Evolutionary conservation across 2,797 vertebrate species (phyloP), one percentile per base, ranked within the genome.

Genomic region (Neosilurus mollespiculum): DNA sequence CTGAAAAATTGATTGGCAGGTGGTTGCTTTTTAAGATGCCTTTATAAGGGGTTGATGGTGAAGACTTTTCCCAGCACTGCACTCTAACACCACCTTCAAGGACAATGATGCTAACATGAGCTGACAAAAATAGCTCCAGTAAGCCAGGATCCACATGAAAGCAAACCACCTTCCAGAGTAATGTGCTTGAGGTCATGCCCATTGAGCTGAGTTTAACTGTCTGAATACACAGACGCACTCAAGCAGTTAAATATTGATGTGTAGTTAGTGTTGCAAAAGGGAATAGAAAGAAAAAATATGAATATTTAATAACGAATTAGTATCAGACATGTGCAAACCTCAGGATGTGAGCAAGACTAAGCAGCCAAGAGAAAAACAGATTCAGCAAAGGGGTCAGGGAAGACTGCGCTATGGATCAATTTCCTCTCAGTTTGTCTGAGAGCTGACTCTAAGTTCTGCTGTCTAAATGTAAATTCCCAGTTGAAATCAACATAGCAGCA

Each of bases 91-190:
- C 69, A 81, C 64, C 82, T 83, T 76, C 84, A 86, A 85, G 80
- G 79, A 86, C 86, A 83, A 49, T 14, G 67, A 84, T 78, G 79
- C 59, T 10, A 61, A 78, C 61, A 81, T 77, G 82, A 85, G 78
- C 58, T 81, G 84, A 87, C 73, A 54, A 78, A 87, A 85, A 88
- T 83, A 83, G 79, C 83, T 77, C n/a, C 24, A 78, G 81, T 85
- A 83, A 80, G 72, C 76, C 73, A 37, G 84, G 76, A 81, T 83
- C 61, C 83, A 51, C 66, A 30, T n/a, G 80, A 72, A 70, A 84
- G 80, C 65, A 71, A 59, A 54, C 59, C 65, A 53, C 81, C 53
- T 34, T 78, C 65, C 24, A 73, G 58, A 67, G 76, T 14, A 30
- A 78, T 79, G 53, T 59, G 67, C 12, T 67, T 56, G n/a, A 82